These are phyloP conservation scores for Vombatus ursinus DNA, from an alignment of 2,113 vertebrate species.

Conservation along the genomic window DNA sequence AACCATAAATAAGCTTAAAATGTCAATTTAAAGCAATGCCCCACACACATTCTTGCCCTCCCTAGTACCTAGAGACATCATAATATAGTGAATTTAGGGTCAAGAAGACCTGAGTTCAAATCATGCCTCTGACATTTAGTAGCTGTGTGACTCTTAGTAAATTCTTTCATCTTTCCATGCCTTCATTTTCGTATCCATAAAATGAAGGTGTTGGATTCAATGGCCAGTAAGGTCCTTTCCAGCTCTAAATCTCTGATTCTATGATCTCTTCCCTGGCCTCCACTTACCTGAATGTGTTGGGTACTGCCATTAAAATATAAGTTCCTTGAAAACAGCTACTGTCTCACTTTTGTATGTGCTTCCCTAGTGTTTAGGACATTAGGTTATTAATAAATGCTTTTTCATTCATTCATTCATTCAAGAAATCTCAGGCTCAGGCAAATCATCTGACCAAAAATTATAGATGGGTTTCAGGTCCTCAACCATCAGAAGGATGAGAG, in stretches of 20 bases:
- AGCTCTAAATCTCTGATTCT: neutral
- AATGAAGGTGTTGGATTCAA: neutral
- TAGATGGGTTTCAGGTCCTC: neutral
- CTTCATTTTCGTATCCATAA: neutral
- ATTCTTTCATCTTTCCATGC: neutral
- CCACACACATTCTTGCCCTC: neutral
- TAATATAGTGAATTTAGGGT: neutral
- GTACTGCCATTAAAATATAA: neutral
- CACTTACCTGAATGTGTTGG: neutral
- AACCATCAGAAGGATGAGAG: neutral
- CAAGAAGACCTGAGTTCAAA: neutral
- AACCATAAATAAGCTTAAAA: neutral
- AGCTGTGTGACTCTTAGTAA: neutral
- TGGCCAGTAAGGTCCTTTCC: neutral
- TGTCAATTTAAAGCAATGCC: neutral
- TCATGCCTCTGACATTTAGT: neutral
- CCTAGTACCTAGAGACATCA: neutral
- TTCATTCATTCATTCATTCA: neutral
- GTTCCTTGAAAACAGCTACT: neutral
- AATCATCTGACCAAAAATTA: neutral
- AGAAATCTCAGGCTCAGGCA: neutral
- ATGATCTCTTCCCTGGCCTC: neutral
- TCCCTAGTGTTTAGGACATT: neutral
- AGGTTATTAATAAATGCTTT: neutral
- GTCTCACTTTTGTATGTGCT: neutral